A percentile compares a stretch with the other conserved stretches of the same genome.
These are phyloP conservation scores for Netelia melanura DNA, from an alignment of 2,888 invertebrate species.

Conservation along the genomic window DNA sequence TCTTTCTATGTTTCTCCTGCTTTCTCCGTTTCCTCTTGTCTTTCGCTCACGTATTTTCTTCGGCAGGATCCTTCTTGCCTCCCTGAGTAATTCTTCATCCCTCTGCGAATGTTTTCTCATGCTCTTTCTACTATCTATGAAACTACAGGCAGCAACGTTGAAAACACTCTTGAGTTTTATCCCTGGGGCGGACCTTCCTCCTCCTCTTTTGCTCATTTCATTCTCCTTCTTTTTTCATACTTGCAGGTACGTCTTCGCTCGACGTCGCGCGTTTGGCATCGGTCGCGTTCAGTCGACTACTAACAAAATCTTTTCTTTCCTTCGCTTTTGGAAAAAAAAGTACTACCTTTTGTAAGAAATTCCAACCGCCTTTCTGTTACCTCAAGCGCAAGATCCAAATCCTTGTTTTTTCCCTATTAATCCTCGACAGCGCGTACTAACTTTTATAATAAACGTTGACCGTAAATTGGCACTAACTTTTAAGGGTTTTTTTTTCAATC, in stretches of 20 bases:
- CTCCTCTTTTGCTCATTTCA: conserved; percentile 45
- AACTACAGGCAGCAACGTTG: conserved; percentile 53
- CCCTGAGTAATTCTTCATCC: conserved; percentile 23
- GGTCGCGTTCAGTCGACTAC: conserved; percentile 35
- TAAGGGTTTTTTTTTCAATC: background rate
- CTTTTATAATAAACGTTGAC: background rate
- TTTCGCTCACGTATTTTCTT: conserved; percentile 52
- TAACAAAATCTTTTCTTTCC: background rate
- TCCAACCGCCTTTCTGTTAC: background rate
- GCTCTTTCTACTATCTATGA: conserved; percentile 39
- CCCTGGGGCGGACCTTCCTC: conserved; percentile 52
- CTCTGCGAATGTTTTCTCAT: conserved; percentile 18
- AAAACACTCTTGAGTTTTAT: conserved; percentile 68
- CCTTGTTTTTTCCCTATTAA: conserved; percentile 14
- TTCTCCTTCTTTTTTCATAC: conserved; percentile 48
- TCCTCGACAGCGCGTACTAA: background rate
- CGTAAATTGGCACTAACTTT: background rate
- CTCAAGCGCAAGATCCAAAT: conserved; percentile 18
- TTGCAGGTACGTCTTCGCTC: conserved; percentile 18
- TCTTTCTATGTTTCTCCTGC: conserved; percentile 40
- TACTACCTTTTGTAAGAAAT: conserved; percentile 23
- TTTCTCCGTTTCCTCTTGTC: conserved; percentile 3
- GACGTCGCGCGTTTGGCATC: conserved; percentile 61
- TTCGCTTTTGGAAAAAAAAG: conserved; percentile 28
- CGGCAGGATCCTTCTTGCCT: conserved; percentile 50